Percentiles rank a stretch among this genome's conserved stretches.
Evolutionary conservation across 2,888 invertebrate genomes (phyloP).

Genomic region (Brachyopa scutellaris): DNA sequence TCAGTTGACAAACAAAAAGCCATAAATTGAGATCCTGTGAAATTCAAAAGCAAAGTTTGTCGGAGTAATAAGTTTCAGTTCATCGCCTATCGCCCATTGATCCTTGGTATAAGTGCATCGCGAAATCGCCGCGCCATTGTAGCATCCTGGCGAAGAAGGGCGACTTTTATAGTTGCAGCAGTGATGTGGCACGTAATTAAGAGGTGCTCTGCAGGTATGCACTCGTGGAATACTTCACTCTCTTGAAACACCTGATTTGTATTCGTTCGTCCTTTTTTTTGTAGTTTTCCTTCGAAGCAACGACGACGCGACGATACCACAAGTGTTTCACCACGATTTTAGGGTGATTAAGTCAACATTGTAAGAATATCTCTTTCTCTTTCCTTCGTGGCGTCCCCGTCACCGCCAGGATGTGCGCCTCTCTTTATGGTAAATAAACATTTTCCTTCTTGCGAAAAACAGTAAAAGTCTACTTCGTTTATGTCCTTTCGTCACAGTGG

Average conservation of each 20-base stretch:
- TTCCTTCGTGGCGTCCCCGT: not conserved
- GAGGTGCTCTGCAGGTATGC: constrained; percentile 28
- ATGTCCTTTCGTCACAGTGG: constrained; percentile 41
- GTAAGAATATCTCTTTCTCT: constrained; percentile 45
- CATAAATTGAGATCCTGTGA: constrained; percentile 52
- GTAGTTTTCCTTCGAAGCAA: no score
- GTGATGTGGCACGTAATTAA: constrained; percentile 59
- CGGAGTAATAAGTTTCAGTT: constrained; percentile 30
- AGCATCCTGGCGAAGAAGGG: constrained; percentile 1
- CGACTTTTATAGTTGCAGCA: constrained; percentile 30
- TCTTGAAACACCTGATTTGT: constrained; percentile 38
- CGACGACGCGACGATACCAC: constrained; percentile 14
- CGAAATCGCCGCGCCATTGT: not conserved
- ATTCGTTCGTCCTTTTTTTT: not conserved
- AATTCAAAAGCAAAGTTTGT: constrained; percentile 43
- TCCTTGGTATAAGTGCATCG: constrained; percentile 2
- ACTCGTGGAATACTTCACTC: no score
- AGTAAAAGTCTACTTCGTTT: constrained; percentile 68
- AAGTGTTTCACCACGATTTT: constrained; percentile 30
- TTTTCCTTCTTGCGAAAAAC: constrained; percentile 55
- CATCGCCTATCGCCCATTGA: constrained; percentile 18
- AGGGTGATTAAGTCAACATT: constrained; percentile 49
- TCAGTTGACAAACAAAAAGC: constrained; percentile 14
- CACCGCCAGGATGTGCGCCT: constrained; percentile 29
- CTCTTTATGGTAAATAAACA: constrained; percentile 67